These are phyloP conservation scores for Istiophorus platypterus DNA, from an alignment of 2,113 vertebrate species.

Conservation along the genomic window DNA sequence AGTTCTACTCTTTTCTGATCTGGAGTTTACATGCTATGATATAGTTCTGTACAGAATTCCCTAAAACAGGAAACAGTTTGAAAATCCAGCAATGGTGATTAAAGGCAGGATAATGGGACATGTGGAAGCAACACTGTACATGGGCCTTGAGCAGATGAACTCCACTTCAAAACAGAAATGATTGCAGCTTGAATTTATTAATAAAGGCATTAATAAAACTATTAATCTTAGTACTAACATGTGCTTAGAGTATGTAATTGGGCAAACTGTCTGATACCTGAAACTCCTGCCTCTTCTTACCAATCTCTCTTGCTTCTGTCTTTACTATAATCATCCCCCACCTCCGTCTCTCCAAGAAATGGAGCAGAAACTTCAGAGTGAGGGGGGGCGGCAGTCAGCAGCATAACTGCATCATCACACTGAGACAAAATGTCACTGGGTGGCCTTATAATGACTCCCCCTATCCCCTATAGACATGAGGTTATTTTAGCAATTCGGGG, in stretches of 20 bases:
- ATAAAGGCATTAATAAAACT: conserved; percentile 35
- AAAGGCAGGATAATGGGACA: conserved; percentile 3
- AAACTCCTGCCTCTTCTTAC: neutral
- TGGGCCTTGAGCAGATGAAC: conserved; percentile 28
- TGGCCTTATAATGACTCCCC: conserved; percentile 55
- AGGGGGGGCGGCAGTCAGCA: conserved; percentile 18
- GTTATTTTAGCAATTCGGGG: conserved; percentile 33
- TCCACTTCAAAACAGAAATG: conserved; percentile 11
- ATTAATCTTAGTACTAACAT: neutral
- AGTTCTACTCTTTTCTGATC: neutral
- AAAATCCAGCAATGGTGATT: conserved; percentile 6
- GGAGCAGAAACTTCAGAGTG: conserved; percentile 56
- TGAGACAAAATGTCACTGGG: conserved; percentile 63
- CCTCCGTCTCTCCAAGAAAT: conserved; percentile 36
- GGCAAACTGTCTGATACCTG: neutral
- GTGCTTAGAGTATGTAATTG: neutral
- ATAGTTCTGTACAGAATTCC: neutral
- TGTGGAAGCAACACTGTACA: neutral
- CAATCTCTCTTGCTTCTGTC: neutral
- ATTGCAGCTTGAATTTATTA: neutral
- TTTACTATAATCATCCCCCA: conserved; percentile 24
- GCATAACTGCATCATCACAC: conserved; percentile 49
- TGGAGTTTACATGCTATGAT: neutral
- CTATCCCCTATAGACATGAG: conserved; percentile 6
- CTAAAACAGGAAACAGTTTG: neutral